These are phyloP conservation scores for Trachops cirrhosus DNA, from an alignment of 2,797 vertebrate genomes.

Conservation along the genomic window DNA sequence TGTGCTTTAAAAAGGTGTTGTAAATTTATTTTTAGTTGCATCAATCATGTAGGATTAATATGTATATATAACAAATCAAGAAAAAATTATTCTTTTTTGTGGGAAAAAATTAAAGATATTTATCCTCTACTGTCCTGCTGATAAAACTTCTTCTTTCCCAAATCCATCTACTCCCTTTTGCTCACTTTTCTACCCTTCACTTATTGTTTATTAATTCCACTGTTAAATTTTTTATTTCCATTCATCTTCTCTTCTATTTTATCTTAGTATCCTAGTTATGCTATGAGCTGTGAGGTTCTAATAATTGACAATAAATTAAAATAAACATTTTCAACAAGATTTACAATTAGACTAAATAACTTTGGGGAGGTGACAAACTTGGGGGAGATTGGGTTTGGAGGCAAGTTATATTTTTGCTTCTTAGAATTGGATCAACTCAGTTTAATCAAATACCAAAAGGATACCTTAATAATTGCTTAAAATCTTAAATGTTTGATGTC, in stretches of 20 bases:
- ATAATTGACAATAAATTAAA: slow-evolving; percentile 19
- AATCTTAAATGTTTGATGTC: slow-evolving; percentile 26
- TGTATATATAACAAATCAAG: not conserved
- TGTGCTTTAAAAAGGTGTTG: slow-evolving; percentile 85
- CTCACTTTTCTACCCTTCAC: not conserved
- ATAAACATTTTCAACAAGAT: not conserved
- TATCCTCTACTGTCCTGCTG: slow-evolving; percentile 23
- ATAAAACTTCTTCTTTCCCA: not conserved
- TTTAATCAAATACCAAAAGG: slow-evolving; percentile 28
- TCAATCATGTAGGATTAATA: not conserved
- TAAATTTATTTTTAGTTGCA: slow-evolving; percentile 22
- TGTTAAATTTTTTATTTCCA: slow-evolving; percentile 6
- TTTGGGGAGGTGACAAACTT: not conserved
- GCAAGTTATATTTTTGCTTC: slow-evolving; percentile 1
- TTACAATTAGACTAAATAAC: not conserved
- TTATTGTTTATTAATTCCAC: not conserved
- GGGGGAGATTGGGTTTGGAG: not conserved
- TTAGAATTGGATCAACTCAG: not conserved
- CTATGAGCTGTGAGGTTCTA: not conserved
- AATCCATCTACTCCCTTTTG: not conserved
- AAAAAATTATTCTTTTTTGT: not conserved
- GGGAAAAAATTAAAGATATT: not conserved
- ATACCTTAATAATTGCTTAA: slow-evolving; percentile 4
- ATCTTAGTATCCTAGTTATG: not conserved
- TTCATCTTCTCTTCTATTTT: not conserved